Evolutionary conservation across 2,888 invertebrate species (phyloP).

Genomic region (Marasmarcha lunaedactyla): DNA sequence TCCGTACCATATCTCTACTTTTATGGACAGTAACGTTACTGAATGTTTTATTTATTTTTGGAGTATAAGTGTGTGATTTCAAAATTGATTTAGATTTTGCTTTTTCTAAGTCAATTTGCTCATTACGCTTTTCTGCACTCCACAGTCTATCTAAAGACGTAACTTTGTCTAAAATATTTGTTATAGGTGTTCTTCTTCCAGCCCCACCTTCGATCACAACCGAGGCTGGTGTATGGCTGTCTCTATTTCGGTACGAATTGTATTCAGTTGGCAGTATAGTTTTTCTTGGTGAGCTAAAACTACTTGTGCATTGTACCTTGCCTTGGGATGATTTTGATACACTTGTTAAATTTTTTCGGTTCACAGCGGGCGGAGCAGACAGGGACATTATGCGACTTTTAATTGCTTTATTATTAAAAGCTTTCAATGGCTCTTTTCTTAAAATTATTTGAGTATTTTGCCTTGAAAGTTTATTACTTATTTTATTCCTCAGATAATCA

Average conservation of each 20-base stretch:
- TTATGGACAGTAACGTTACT: conserved; percentile 34
- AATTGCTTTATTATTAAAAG: conserved; percentile 19
- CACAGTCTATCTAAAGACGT: conserved; percentile 69
- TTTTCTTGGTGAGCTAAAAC: conserved; percentile 55
- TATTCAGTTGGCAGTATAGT: conserved; percentile 57
- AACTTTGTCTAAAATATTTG: conserved; percentile 60
- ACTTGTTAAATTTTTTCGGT: conserved; percentile 33
- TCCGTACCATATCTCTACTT: conserved; percentile 59
- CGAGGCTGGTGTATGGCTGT: conserved; percentile 31
- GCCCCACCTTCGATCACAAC: conserved; percentile 57
- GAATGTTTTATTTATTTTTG: conserved; percentile 21
- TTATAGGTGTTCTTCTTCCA: conserved; percentile 58
- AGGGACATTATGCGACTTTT: conserved; percentile 40
- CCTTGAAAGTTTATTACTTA: conserved; percentile 68
- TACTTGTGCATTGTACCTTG: conserved; percentile 43
- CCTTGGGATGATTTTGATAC: conserved; percentile 22
- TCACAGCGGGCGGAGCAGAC: conserved; percentile 50
- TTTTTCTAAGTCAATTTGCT: conserved; percentile 48
- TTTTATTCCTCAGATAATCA: conserved; percentile 72
- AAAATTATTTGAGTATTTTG: conserved; percentile 55
- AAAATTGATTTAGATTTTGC: conserved; percentile 28
- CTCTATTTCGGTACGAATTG: conserved; percentile 32
- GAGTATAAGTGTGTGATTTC: conserved; percentile 21
- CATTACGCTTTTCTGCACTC: conserved; percentile 60
- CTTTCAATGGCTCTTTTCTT: conserved; percentile 19